A percentile compares a stretch with the other conserved stretches of the same genome.
phyloP scores from a whole-genome alignment of 2,797 vertebrate species.

The Danionella dracula region DNA sequence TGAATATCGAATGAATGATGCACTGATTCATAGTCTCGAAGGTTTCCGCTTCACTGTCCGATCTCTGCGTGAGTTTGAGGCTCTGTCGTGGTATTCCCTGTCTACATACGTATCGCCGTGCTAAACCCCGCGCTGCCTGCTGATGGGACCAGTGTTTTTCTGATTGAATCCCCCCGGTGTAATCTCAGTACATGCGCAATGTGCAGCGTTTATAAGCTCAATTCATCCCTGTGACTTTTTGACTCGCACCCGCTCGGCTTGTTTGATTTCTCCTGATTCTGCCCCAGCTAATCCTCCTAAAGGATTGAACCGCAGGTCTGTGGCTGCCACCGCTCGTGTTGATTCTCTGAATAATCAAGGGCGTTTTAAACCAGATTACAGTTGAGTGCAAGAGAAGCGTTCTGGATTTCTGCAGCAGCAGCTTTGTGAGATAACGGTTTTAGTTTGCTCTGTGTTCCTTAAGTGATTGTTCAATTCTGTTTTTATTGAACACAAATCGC shows the following conservation, averaged over 20 bases:
- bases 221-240: slow-evolving; percentile 34
- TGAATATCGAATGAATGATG: too few species aligned
- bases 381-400: background rate
- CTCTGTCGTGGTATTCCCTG: too few species aligned
- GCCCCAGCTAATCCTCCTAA: slow-evolving; percentile 72
- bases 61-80: too few species aligned
- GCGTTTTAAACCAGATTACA: background rate
- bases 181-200: background rate
- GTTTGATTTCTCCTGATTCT: slow-evolving; percentile 65
- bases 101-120: background rate
- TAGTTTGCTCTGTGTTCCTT: too few species aligned
- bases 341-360: background rate
- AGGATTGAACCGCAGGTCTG: slow-evolving; percentile 53
- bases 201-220: slow-evolving; percentile 24
- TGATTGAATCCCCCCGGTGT: background rate
- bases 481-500: too few species aligned
- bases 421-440: background rate
- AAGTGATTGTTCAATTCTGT: too few species aligned
- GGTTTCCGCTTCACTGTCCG: too few species aligned
- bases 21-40: too few species aligned
- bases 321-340: background rate
- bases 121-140: background rate
- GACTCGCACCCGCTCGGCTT: slow-evolving; percentile 45
- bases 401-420: background rate
- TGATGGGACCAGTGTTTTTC: background rate